phyloP scores from a whole-genome alignment of 2,113 vertebrate species.

The Thymallus thymallus region DNA sequence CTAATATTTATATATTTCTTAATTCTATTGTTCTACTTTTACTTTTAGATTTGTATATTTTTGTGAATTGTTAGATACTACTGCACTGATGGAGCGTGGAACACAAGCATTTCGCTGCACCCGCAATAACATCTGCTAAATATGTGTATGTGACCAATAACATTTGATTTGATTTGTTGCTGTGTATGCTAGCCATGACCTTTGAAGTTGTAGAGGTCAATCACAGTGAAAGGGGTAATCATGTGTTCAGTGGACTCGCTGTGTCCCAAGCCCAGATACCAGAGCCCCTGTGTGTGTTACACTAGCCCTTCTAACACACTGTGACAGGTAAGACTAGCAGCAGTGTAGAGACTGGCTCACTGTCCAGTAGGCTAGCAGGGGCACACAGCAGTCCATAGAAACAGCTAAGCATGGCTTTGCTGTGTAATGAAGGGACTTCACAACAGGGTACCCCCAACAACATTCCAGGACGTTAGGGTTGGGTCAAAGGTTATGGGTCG shows the following conservation, averaged over 20 bases:
- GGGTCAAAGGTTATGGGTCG: constrained; percentile 20
- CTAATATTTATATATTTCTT: too few species aligned
- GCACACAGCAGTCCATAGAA: too few species aligned
- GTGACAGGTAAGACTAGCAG: constrained; percentile 23
- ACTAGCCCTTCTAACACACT: constrained; percentile 18
- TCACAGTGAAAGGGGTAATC: constrained; percentile 24
- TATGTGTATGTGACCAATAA: too few species aligned
- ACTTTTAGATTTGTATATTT: too few species aligned
- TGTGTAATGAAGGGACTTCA: constrained; percentile 38
- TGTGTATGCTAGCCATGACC: not conserved
- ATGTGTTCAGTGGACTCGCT: constrained; percentile 15
- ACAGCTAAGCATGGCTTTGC: not conserved
- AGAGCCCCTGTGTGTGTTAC: too few species aligned
- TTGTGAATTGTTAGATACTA: too few species aligned
- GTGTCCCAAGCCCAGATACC: too few species aligned
- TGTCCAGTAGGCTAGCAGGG: constrained; percentile 32
- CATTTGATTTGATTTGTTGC: not conserved
- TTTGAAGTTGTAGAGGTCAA: not conserved
- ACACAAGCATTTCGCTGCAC: too few species aligned
- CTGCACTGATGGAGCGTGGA: too few species aligned
- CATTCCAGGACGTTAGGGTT: constrained; percentile 46
- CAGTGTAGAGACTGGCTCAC: constrained; percentile 43
- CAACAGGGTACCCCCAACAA: constrained; percentile 31
- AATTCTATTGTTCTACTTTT: too few species aligned
- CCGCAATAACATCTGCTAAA: too few species aligned